Base-by-base conservation (phyloP, 2,113 vertebrate species). In the Nannospalax galili region DNA sequence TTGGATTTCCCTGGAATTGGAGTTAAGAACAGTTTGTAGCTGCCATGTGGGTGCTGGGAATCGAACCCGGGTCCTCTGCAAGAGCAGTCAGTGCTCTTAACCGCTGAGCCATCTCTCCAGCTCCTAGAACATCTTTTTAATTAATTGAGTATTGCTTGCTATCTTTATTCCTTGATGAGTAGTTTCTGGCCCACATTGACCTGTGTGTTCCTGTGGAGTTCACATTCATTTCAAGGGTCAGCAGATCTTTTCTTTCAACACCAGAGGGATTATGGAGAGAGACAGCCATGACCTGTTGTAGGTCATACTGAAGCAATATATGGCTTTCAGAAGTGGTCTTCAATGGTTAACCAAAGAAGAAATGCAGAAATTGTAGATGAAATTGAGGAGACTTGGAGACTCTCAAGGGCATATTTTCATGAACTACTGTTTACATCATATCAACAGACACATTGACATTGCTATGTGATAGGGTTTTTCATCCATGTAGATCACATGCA, bases 251-350 rank as follows among this genome's bases (percentile, higher is more conserved):
- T 42, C 48, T 52, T 40, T 42, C 19, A 70, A 17, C 35, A 30
- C 35, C 35, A 48, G 45, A 60, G 65, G n/a, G 77, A 58, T 56
- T 30, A 26, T 73, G 64, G 28, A 69, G 60, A 92, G n/a, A 42
- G 70, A 48, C 10, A 14, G 16, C 14, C 1, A 20, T 35, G 89
- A 26, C 22, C 7, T 0, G n/a, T 22, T 32, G 30, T 58, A 52
- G 74, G 73, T n/a, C n/a, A 64, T 32, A 70, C 77, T 80, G 48
- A 80, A 37, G 67, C 62, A 42, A 56, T 40, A 24, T 22, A 30
- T n/a, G 86, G 52, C 69, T 88, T 95, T 78, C 60, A 35, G 35
- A 90, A 74, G 48, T 74, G 45, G 28, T 88, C 67, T 64, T 92
- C 22, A 58, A 8, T 78, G 64, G 58, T 82, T 86, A 91, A 89